Base-by-base conservation (phyloP, 2,797 vertebrate species). In the Gymnocypris eckloni region DNA sequence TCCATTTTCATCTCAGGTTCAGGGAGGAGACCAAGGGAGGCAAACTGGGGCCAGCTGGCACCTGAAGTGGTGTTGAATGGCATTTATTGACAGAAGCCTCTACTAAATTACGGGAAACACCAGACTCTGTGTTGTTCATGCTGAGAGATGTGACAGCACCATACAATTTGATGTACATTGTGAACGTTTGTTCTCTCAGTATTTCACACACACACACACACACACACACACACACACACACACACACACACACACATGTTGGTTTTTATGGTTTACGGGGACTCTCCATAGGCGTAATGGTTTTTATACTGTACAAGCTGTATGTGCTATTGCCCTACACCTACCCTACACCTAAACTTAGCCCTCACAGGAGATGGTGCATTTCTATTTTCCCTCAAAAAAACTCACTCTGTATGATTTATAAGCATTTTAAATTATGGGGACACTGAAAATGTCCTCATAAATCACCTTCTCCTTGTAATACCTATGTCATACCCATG, bases 11-110 rank as follows among this genome's bases (percentile, higher is more conserved):
- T 86, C 82, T 80, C 82, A 69, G 86, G 67, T 79, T 85, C 64
- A 80, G 54, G 78, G 70, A 85, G 78, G 50, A 54, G 80, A 56
- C 75, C 81, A 81, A 61, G 86, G 85, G 88, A 86, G 87, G 70
- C 61, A 83, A 77, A 72, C 37, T 13, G 77, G 77, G 79, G 78
- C 79, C 84, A 88, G 48, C 64, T 88, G 90, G 84, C 88, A 86
- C 61, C 84, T 88, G 48, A 89, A 90, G 86, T 86, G 86, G 71
- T 64, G 81, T 70, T 87, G 87, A 91, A 82, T 90, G 90, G 84
- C 87, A 59, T 41, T 94, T 94, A 95, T 83, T 94, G 94, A 92
- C 94, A 94, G 92, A 90, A 93, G 91, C 87, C 82, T 88, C 89
- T 86, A 90, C 89, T 91, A 85, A 87, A 94, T 93, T 86, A 93